Evolutionary conservation across 2,888 invertebrate genomes (phyloP).

Genomic region (Amiota minor): DNA sequence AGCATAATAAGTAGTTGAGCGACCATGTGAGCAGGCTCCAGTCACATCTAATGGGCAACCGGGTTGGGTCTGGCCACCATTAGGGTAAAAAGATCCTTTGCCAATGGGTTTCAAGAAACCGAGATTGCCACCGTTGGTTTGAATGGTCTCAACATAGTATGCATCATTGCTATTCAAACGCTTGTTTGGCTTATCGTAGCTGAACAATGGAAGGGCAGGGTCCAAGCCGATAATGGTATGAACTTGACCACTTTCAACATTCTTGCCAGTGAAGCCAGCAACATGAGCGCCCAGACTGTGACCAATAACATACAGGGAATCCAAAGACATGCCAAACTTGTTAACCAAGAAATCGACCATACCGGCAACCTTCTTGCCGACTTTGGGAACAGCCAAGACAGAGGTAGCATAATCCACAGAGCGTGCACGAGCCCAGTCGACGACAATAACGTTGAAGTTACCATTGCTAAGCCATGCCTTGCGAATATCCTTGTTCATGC

Average conservation of each 20-base stretch:
- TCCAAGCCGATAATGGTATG: slow-evolving; percentile 76
- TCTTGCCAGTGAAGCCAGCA: slow-evolving; percentile 77
- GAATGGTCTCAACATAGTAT: slow-evolving; percentile 69
- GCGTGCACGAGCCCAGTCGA: slow-evolving; percentile 77
- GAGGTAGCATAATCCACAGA: slow-evolving; percentile 76
- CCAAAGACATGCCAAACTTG: slow-evolving; percentile 73
- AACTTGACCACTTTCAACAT: slow-evolving; percentile 75
- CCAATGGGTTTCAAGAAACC: slow-evolving; percentile 70
- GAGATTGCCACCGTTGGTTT: slow-evolving; percentile 63
- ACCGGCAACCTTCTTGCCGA: slow-evolving; percentile 62
- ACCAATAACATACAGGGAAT: slow-evolving; percentile 75
- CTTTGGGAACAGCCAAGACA: slow-evolving; percentile 70
- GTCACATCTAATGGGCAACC: slow-evolving; percentile 73
- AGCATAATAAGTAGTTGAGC: slow-evolving; percentile 73
- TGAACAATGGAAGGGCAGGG: slow-evolving; percentile 68
- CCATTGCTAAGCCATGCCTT: slow-evolving; percentile 76
- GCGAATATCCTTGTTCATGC: slow-evolving; percentile 60
- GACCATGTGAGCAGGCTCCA: slow-evolving; percentile 73
- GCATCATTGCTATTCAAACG: slow-evolving; percentile 63
- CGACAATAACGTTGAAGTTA: slow-evolving; percentile 77
- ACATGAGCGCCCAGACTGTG: slow-evolving; percentile 79
- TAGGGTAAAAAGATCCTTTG: slow-evolving; percentile 76
- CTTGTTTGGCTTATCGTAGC: slow-evolving; percentile 51
- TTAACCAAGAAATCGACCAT: slow-evolving; percentile 73
- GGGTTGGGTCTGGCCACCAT: slow-evolving; percentile 75